phyloP scores from a whole-genome alignment of 2,888 invertebrate genomes.

The Sisyra nigra region DNA sequence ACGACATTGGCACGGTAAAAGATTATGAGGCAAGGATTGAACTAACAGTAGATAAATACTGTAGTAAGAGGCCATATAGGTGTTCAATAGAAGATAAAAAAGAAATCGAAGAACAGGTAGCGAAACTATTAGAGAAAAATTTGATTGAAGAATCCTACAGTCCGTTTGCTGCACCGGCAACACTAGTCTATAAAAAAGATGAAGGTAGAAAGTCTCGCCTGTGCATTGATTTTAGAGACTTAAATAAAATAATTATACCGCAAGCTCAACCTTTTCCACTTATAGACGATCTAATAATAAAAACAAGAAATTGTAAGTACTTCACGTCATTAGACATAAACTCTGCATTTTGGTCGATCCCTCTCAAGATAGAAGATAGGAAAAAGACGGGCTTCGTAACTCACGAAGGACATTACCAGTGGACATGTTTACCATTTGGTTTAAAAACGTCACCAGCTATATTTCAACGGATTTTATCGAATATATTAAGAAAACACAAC shows the following conservation, averaged over 20 bases:
- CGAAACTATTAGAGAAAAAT: too few relatives aligned
- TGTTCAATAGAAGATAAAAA: too few relatives aligned
- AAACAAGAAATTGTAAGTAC: too few relatives aligned
- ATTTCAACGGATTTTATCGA: slow-evolving; percentile 12
- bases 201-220: background rate
- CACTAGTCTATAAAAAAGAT: background rate
- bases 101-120: too few relatives aligned
- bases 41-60: background rate
- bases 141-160: too few relatives aligned
- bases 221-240: background rate
- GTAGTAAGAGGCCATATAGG: background rate
- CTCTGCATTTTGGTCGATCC: background rate
- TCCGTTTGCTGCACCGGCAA: background rate
- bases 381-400: background rate
- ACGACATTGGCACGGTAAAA: too few relatives aligned
- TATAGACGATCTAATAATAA: background rate
- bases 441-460: too few relatives aligned
- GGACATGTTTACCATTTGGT: background rate
- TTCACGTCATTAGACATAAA: background rate
- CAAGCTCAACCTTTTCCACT: background rate
- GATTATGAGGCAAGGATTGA: background rate
- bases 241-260: background rate
- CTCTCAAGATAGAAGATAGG: background rate
- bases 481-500: slow-evolving; percentile 11
- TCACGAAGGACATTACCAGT: background rate